Conservation (phyloP, 1,140 invertebrate genomes). For the Helicoverpa zea region DNA sequence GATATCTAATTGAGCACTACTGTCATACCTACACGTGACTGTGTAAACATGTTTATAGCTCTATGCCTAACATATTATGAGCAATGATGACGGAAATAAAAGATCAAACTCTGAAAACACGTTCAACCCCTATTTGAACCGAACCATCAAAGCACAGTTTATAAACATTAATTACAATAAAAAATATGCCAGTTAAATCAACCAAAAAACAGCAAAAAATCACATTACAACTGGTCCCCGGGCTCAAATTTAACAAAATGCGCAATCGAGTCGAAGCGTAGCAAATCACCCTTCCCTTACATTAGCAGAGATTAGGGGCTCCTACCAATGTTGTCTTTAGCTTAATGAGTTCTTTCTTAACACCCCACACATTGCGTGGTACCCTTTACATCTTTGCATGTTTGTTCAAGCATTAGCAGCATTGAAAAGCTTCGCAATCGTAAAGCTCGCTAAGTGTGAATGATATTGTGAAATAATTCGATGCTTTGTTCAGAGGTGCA, state of each 20-base stretch:
- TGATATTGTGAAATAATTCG: slow-evolving; percentile 41
- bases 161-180: slow-evolving; percentile 37
- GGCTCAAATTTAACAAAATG: slow-evolving; percentile 69
- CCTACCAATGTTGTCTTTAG: slow-evolving; percentile 62
- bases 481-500: slow-evolving; percentile 43
- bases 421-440: slow-evolving; percentile 46
- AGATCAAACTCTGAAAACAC: too few species aligned
- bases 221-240: slow-evolving; percentile 53
- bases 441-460: slow-evolving; percentile 37
- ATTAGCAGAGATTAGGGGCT: slow-evolving; percentile 73
- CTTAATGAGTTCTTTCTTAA: slow-evolving; percentile 28
- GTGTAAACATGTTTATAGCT: too few species aligned
- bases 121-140: neutral
- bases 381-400: slow-evolving; percentile 28
- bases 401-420: slow-evolving; percentile 43
- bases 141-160: neutral
- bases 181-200: slow-evolving; percentile 37
- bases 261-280: slow-evolving; percentile 70
- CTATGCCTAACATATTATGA: too few species aligned
- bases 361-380: slow-evolving; percentile 45
- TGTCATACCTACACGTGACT: neutral
- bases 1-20: neutral
- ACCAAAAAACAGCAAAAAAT: slow-evolving; percentile 37
- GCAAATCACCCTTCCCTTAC: slow-evolving; percentile 69
- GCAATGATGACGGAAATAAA: too few species aligned